Percentiles rank a stretch among this genome's conserved stretches.
These are phyloP conservation scores for Aspiorhynchus laticeps DNA, from an alignment of 2,113 vertebrate species.

Conservation along the genomic window DNA sequence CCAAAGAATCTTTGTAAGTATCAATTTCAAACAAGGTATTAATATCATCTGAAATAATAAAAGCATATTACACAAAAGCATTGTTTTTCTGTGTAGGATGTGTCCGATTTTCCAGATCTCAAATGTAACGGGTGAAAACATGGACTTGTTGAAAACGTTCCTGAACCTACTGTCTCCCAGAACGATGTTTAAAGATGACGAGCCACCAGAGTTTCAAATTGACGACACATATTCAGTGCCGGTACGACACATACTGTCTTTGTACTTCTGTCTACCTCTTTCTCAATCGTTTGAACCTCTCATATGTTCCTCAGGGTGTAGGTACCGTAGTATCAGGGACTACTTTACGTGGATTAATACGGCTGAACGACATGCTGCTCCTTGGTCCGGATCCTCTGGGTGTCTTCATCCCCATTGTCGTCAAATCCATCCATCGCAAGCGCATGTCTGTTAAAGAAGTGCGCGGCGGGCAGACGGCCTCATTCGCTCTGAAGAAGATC, in stretches of 20 bases:
- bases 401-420: slow-evolving; percentile 87
- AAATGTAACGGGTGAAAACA: slow-evolving; percentile 93
- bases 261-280: background rate
- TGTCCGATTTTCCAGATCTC: slow-evolving; percentile 98
- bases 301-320: slow-evolving; percentile 80
- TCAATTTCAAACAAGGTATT: background rate
- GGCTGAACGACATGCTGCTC: slow-evolving; percentile 89
- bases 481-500: slow-evolving; percentile 96
- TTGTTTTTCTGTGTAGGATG: slow-evolving; percentile 77
- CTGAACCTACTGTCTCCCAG: slow-evolving; percentile 94
- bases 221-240: slow-evolving; percentile 97
- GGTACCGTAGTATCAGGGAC: slow-evolving; percentile 96
- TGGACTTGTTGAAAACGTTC: slow-evolving; percentile 96
- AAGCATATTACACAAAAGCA: no score
- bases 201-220: slow-evolving; percentile 95
- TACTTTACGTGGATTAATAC: slow-evolving; percentile 89
- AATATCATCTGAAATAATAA: background rate
- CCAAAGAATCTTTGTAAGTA: background rate
- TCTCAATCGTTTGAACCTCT: background rate
- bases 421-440: slow-evolving; percentile 96
- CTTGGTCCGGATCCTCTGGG: slow-evolving; percentile 91
- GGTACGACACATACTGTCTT: slow-evolving; percentile 65
- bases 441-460: slow-evolving; percentile 95
- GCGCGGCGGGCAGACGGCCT: slow-evolving; percentile 91
- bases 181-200: slow-evolving; percentile 86